A percentile compares a stretch with the other conserved stretches of the same genome.
Conservation (phyloP, 1,140 invertebrate genomes). For the Drosophila tristis region DNA sequence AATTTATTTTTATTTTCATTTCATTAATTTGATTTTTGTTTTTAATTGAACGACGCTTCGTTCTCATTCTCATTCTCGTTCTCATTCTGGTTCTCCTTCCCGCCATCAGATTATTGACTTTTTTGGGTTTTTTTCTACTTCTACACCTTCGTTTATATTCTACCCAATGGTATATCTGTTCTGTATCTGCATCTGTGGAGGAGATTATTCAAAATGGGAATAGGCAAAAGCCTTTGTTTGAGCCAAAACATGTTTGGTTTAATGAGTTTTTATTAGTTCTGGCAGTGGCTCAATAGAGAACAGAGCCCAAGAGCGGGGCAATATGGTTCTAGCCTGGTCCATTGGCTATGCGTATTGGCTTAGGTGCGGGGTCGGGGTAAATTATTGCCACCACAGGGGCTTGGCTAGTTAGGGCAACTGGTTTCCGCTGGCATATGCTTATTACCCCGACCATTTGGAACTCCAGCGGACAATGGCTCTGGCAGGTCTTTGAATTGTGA, state of each 20-base stretch:
- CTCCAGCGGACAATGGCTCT: slow-evolving; percentile 42
- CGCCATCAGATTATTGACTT: slow-evolving; percentile 79
- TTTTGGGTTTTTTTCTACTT: slow-evolving; percentile 32
- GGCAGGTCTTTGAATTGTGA: slow-evolving; percentile 38
- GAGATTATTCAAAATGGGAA: slow-evolving; percentile 70
- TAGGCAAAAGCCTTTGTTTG: slow-evolving; percentile 72
- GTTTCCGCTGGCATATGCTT: slow-evolving; percentile 70
- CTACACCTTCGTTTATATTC: slow-evolving; percentile 4
- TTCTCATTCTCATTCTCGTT: slow-evolving; percentile 21
- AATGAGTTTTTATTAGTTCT: slow-evolving; percentile 79
- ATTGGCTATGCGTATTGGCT: slow-evolving; percentile 49
- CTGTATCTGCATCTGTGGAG: slow-evolving; percentile 29
- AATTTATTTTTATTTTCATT: slow-evolving; percentile 78
- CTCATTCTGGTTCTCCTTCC: slow-evolving; percentile 41
- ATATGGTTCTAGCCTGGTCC: slow-evolving; percentile 44
- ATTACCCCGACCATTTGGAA: slow-evolving; percentile 64
- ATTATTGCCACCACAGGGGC: slow-evolving; percentile 40
- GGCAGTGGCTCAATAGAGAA: slow-evolving; percentile 37
- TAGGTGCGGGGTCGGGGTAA: slow-evolving; percentile 21
- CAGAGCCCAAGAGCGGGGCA: slow-evolving; percentile 13
- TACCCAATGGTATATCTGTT: slow-evolving; percentile 15
- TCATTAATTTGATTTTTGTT: slow-evolving; percentile 77
- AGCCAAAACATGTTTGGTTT: slow-evolving; percentile 76
- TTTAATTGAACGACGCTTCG: slow-evolving; percentile 44
- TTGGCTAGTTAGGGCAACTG: slow-evolving; percentile 57